Evolutionary conservation across 2,888 invertebrate species (phyloP), one percentile per base, ranked within the genome.

Genomic region (Rhagonycha lutea): DNA sequence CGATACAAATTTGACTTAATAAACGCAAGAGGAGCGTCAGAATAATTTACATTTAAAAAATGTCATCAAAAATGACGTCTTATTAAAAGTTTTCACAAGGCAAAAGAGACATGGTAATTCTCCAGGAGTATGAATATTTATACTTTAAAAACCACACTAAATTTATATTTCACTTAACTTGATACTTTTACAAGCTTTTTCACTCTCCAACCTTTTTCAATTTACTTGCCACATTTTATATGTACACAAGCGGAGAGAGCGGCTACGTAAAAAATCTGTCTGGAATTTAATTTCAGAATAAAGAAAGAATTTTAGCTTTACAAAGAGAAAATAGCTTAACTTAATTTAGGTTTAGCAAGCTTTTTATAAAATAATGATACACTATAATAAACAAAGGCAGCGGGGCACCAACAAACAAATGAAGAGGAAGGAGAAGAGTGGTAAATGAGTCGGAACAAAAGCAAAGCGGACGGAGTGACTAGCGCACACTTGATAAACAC

Each of bases 361-460:
- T 72, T 72, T 72, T 68, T 61, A 69, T 68, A 72, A 76, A 73
- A 73, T 76, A 62, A 65, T 69, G 65, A 68, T 61, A 69, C 71
- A 65, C 71, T 65, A 70, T 69, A 72, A 75, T 75, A 77, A 77
- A 77, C 77, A 80, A 77, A 79, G 73, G 75, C 73, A 72, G 83
- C 82, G 82, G 83, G 82, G 81, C 81, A 78, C 70, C 73, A 79
- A 85, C 86, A 85, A 86, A 86, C 86, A 85, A 86, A 86, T 86
- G 86, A 86, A 86, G 86, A 86, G 86, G 86, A 84, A 83, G 85
- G 85, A 86, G 86, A 86, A 86, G 84, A 84, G 63, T 65, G 86
- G 85, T 86, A 87, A 87, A 87, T 86, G 87, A 86, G 86, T 85
- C 82, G 85, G 84, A 86, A 87, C 87, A 87, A 87, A 87, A 86